These are phyloP conservation scores for Leptodirus hochenwartii DNA, from an alignment of 2,888 invertebrate genomes.

Conservation along the genomic window DNA sequence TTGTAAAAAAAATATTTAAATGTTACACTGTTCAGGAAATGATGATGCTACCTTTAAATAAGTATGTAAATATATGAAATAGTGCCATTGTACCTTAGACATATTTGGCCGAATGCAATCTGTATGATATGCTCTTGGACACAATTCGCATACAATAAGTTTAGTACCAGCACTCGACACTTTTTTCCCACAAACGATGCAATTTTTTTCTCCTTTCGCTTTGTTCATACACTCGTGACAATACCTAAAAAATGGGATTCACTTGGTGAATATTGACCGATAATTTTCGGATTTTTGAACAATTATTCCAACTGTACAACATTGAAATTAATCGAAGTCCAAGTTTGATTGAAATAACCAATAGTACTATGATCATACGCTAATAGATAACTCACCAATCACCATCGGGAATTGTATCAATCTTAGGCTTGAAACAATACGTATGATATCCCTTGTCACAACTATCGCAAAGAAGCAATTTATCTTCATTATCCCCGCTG, in stretches of 20 bases:
- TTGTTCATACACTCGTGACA: slow-evolving; percentile 92
- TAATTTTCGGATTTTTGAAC: too few relatives aligned
- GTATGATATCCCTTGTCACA: slow-evolving; percentile 98
- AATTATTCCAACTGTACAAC: too few relatives aligned
- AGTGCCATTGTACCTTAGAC: slow-evolving; percentile 54
- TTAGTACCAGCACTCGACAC: slow-evolving; percentile 30
- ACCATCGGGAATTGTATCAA: slow-evolving; percentile 93
- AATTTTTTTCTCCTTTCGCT: slow-evolving; percentile 81
- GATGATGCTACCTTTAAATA: too few relatives aligned
- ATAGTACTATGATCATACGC: too few relatives aligned
- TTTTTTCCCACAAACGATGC: slow-evolving; percentile 80
- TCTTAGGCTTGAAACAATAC: slow-evolving; percentile 93
- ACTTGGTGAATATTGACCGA: too few relatives aligned
- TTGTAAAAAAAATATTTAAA: too few relatives aligned
- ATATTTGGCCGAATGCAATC: slow-evolving; percentile 84
- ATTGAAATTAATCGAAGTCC: too few relatives aligned
- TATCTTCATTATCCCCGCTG: slow-evolving; percentile 90
- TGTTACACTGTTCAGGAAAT: too few relatives aligned
- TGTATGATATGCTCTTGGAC: slow-evolving; percentile 81
- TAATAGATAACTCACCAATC: slow-evolving; percentile 63
- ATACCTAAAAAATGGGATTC: slow-evolving; percentile 40
- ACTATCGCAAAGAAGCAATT: slow-evolving; percentile 86
- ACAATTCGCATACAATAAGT: slow-evolving; percentile 74
- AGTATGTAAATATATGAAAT: slow-evolving; percentile 58
- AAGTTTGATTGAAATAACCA: too few relatives aligned